phyloP scores from a whole-genome alignment of 2,113 vertebrate genomes.

The Hemicordylus capensis region DNA sequence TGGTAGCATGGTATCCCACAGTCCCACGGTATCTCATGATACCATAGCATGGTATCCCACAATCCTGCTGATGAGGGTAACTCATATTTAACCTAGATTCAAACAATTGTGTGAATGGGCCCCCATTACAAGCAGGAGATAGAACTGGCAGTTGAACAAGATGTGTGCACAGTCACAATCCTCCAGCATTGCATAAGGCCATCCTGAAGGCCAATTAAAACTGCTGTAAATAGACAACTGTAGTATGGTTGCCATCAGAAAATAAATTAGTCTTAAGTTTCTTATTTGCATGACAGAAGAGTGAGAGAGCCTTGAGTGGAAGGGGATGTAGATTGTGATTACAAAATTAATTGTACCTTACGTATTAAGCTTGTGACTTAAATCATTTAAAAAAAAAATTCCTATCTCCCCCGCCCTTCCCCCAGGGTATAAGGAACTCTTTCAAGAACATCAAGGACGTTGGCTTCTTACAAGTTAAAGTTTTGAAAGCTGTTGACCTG shows the following conservation, averaged over 20 bases:
- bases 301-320: not conserved
- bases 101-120: too few species aligned
- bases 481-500: conserved; percentile 91
- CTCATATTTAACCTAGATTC: too few species aligned
- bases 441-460: conserved; percentile 82
- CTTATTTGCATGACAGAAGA: not conserved
- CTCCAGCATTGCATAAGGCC: not conserved
- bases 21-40: too few species aligned
- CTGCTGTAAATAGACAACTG: not conserved
- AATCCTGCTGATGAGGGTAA: too few species aligned
- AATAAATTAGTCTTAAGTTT: not conserved
- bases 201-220: too few species aligned
- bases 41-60: too few species aligned
- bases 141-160: not conserved
- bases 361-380: not conserved
- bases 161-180: not conserved
- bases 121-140: not conserved
- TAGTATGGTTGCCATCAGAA: not conserved
- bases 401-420: conserved; percentile 17
- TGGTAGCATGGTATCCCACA: too few species aligned
- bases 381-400: not conserved
- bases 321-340: not conserved
- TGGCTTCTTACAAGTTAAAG: conserved; percentile 95
- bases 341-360: not conserved
- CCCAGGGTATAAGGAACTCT: conserved; percentile 84